Evolutionary conservation across 2,113 vertebrate genomes (phyloP), one percentile per base, ranked within the genome.

Genomic region (Phalacrocorax aristotelis): DNA sequence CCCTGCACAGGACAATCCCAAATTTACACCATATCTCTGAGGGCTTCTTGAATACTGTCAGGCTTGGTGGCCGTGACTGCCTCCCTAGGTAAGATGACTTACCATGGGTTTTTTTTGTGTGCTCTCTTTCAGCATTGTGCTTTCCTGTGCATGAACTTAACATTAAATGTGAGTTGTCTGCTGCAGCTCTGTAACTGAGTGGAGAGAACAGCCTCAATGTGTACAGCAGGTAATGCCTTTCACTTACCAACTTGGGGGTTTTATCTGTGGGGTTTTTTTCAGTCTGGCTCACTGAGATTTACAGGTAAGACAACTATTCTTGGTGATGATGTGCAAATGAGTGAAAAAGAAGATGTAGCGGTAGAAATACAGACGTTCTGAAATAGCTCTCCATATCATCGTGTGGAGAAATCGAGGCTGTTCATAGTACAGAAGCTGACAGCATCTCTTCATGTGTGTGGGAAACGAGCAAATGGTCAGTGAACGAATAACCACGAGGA

Each of bases 141-240:
- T 30, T 20, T 71, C 18, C 40, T 74, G 21, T 27, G 34, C 5
- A 12, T 52, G 29, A 66, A 15, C 29, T 60, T 54, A 5, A 5
- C 0, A 3, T 44, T 57, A 49, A 19, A 15, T 46, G 11, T 11
- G 11, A 83, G 36, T 10, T 17, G 19, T 40, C 1, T 1, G 36
- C 46, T 68, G 9, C 26, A 22, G 52, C 20, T 52, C 58, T 83
- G 40, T 23, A 61, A 14, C 51, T 22, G 15, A 36, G 19, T 3
- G 18, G 22, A 32, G 44, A 26, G 27, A 27, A 18, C 14, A 40
- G 32, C 21, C 26, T 76, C 23, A 4, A 19, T 6, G 15, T 7
- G 7, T 46, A 7, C 32, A 58, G 20, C 55, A 65, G 49, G 46
- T 70, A 60, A 61, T 30, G 20, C 23, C 20, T 68, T 72, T 75